Evolutionary conservation across 1,140 invertebrate genomes (phyloP), one percentile per base, ranked within the genome.

Genomic region (Caenorhabditis brenneri): DNA sequence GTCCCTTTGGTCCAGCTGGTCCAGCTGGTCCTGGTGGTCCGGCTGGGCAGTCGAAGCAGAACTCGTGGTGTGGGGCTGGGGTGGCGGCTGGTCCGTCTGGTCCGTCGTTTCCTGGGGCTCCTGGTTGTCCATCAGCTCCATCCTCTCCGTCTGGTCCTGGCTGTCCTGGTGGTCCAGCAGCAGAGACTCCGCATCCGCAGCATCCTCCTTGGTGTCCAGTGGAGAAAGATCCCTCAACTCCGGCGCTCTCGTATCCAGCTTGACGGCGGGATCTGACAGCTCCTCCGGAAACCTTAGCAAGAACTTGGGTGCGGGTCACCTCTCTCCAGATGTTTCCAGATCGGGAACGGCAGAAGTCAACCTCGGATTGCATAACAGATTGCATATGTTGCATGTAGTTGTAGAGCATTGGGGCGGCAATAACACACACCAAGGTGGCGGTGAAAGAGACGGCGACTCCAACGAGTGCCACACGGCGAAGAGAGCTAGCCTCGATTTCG

Each of bases 331-430:
- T 89, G 86, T 89, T 89, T 49, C 84, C 84, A 55, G 88, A 85
- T 39, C 88, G 82, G 48, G 85, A 86, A 29, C 87, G 87, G 82
- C 88, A 89, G 87, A 90, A 89, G 51, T 90, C 88, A 33, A 89
- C 84, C 53, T 89, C 88, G 74, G 83, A 85, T 79, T 89, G 88
- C 88, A 89, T 88, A 36, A 88, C 84, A 33, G 89, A 87, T 74
- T 89, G 88, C 81, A 89, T 86, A 33, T 88, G 86, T 81, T 88
- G 88, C 85, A 88, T 88, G 87, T 90, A 89, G 83, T 89, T 90
- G 84, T 91, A 90, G 46, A 90, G 58, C 90, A 90, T 90, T 49
- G 89, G 89, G 15, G 91, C 90, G 49, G 88, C 87, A 58, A 90
- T 87, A n/a, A 90, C 89, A 58, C 90, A 90, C 48, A 90, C 88